Evolutionary conservation across 2,797 vertebrate species (phyloP).

Genomic region (Astyanax mexicanus): DNA sequence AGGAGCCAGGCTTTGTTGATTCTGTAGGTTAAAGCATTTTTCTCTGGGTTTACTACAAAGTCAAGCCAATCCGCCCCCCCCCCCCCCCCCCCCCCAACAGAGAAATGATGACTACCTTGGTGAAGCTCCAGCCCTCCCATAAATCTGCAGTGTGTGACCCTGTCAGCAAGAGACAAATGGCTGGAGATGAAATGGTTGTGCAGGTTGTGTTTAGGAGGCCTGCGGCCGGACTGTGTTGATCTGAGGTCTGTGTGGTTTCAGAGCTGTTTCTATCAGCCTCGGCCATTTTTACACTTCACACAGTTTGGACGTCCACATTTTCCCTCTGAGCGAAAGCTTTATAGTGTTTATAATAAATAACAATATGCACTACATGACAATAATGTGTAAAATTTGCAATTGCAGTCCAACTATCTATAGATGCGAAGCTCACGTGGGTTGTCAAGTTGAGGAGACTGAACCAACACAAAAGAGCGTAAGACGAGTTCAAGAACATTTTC

Average conservation of each 20-base stretch:
- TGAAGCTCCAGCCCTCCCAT: not conserved
- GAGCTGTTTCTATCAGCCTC: not conserved
- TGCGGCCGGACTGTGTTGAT: not conserved
- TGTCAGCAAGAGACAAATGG: constrained; percentile 8
- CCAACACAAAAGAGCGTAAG: too few relatives aligned
- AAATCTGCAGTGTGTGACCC: constrained; percentile 4
- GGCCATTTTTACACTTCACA: not conserved
- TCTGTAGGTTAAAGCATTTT: too few relatives aligned
- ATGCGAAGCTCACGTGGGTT: too few relatives aligned
- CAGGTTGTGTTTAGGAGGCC: not conserved
- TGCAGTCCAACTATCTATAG: too few relatives aligned
- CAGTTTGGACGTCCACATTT: not conserved
- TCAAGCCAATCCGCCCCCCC: too few relatives aligned
- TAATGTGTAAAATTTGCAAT: too few relatives aligned
- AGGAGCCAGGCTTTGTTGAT: too few relatives aligned
- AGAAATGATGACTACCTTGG: constrained; percentile 2
- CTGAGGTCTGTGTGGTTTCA: not conserved
- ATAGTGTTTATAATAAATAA: not conserved
- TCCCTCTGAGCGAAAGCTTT: not conserved
- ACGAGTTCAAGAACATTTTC: too few relatives aligned
- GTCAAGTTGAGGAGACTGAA: too few relatives aligned
- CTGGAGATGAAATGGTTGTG: not conserved
- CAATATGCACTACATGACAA: too few relatives aligned
- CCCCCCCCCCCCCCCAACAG: not conserved
- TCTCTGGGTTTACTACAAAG: too few relatives aligned